Percentiles rank a stretch among this genome's conserved stretches.
phyloP scores from a whole-genome alignment of 2,888 invertebrate species.

The Drosophila diplacantha region DNA sequence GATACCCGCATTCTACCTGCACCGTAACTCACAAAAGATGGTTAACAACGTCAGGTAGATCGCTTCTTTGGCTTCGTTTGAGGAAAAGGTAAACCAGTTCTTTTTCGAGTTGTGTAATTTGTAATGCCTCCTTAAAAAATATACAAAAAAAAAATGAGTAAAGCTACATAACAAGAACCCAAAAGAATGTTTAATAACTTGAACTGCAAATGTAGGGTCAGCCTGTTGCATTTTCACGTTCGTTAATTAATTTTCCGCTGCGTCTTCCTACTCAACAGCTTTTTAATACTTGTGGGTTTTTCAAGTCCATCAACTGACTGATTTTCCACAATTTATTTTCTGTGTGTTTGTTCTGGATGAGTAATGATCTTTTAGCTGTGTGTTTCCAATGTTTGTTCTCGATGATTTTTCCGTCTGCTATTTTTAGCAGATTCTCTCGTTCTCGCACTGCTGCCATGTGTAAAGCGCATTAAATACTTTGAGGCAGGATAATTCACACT shows the following conservation, averaged over 20 bases:
- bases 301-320: conserved; percentile 31
- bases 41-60: conserved; percentile 43
- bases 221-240: conserved; percentile 66
- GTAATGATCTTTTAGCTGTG: conserved; percentile 58
- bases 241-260: conserved; percentile 58
- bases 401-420: conserved; percentile 26
- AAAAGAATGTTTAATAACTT: conserved; percentile 42
- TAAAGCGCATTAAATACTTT: conserved; percentile 72
- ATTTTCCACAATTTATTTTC: conserved; percentile 50
- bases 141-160: background rate
- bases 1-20: conserved; percentile 44
- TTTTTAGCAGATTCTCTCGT: conserved; percentile 44
- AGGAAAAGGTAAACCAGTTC: conserved; percentile 54
- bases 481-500: conserved; percentile 71
- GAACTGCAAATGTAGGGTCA: conserved; percentile 25
- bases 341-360: conserved; percentile 59
- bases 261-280: conserved; percentile 24
- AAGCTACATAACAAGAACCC: conserved; percentile 25
- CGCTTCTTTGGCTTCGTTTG: conserved; percentile 40
- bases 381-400: conserved; percentile 33
- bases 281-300: background rate
- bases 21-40: conserved; percentile 34
- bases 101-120: conserved; percentile 49
- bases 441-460: conserved; percentile 50
- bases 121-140: conserved; percentile 64